Evolutionary conservation across 2,113 vertebrate species (phyloP).

Genomic region (Strix aluco): DNA sequence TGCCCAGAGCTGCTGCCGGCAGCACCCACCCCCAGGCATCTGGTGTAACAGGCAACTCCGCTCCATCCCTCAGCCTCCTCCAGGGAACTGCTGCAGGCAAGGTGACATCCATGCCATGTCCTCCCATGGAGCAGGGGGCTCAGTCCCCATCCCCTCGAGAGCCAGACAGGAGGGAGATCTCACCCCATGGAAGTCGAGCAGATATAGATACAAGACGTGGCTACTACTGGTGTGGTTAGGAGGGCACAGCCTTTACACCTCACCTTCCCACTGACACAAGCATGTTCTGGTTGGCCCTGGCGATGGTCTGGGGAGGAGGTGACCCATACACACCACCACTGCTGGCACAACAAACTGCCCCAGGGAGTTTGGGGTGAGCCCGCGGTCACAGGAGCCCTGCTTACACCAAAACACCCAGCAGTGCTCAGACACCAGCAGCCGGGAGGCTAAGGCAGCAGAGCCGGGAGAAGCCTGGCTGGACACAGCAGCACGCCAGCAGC

Average conservation of each 20-base stretch:
- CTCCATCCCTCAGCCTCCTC: not conserved
- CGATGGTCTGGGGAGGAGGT: not conserved
- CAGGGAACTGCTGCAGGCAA: not conserved
- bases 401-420: not conserved
- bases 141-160: fast-evolving
- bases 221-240: not conserved
- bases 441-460: not conserved
- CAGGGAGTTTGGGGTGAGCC: not conserved
- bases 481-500: not conserved
- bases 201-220: not conserved
- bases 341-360: not conserved
- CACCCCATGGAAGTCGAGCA: not conserved
- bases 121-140: not conserved
- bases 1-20: not conserved
- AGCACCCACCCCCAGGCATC: not conserved
- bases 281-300: not conserved
- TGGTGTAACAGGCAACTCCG: not conserved
- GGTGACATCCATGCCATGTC: fast-evolving
- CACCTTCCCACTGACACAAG: not conserved
- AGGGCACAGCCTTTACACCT: not conserved
- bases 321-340: not conserved
- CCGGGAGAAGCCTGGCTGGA: not conserved
- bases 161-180: not conserved
- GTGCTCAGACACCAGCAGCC: not conserved
- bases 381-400: not conserved